A percentile compares a stretch with the other conserved stretches of the same genome.
Conservation (phyloP, 2,888 invertebrate species). For the Drosophila imparisetae region DNA sequence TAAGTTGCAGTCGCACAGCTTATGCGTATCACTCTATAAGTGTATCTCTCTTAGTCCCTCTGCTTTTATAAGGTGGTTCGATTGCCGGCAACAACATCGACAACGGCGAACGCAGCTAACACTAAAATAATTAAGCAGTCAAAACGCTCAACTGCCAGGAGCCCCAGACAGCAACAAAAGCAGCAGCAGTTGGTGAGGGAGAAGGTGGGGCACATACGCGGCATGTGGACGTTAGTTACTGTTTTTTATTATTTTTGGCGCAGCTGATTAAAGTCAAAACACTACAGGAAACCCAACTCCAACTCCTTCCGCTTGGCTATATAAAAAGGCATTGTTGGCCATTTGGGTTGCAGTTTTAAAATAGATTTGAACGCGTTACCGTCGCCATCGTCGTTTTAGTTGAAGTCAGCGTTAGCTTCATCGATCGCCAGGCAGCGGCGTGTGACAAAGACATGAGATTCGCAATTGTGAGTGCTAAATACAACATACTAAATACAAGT, state of each 20-base stretch:
- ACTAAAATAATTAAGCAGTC: slow-evolving; percentile 38
- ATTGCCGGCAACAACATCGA: slow-evolving; percentile 14
- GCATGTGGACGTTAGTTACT: slow-evolving; percentile 41
- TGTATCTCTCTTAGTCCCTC: neutral
- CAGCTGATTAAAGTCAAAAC: slow-evolving; percentile 61
- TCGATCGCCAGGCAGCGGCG: slow-evolving; percentile 39
- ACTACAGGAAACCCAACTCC: slow-evolving; percentile 70
- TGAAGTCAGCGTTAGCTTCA: slow-evolving; percentile 21
- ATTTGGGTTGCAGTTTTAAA: slow-evolving; percentile 64
- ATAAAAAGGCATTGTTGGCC: slow-evolving; percentile 74
- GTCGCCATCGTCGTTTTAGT: slow-evolving; percentile 40
- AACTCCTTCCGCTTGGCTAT: slow-evolving; percentile 77
- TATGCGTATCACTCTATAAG: neutral
- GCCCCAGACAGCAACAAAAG: slow-evolving; percentile 4
- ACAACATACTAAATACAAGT: slow-evolving; percentile 3
- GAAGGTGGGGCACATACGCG: slow-evolving; percentile 14
- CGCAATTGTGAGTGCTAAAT: slow-evolving; percentile 66
- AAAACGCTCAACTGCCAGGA: slow-evolving; percentile 17
- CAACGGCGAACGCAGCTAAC: slow-evolving; percentile 10
- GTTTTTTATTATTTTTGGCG: slow-evolving; percentile 45
- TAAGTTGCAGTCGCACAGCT: slow-evolving; percentile 27
- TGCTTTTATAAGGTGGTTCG: neutral
- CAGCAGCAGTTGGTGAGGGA: slow-evolving; percentile 1
- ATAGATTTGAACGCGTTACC: slow-evolving; percentile 65
- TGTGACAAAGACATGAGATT: slow-evolving; percentile 60